These are phyloP conservation scores for Mylabris phalerata DNA, from an alignment of 1,140 invertebrate species.

Conservation along the genomic window DNA sequence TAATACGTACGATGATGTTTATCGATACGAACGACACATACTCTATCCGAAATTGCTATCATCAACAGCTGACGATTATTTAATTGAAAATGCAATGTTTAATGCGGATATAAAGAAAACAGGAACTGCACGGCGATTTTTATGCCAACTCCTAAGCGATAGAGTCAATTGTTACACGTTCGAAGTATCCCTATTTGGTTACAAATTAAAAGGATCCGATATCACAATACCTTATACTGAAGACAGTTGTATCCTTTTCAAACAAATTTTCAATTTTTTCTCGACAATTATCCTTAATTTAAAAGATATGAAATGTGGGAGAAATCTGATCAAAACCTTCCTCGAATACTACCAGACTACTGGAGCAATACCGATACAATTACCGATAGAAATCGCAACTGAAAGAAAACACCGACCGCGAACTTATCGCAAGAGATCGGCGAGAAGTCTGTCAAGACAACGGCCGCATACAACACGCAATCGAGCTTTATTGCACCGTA, in stretches of 20 bases:
- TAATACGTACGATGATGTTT: slow-evolving; percentile 92
- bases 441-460: slow-evolving; percentile 46
- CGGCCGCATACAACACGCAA: slow-evolving; percentile 49
- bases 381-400: slow-evolving; percentile 48
- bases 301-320: slow-evolving; percentile 58
- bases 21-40: slow-evolving; percentile 80
- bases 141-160: slow-evolving; percentile 60
- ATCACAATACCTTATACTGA: slow-evolving; percentile 77
- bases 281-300: slow-evolving; percentile 21
- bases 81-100: slow-evolving; percentile 74
- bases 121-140: slow-evolving; percentile 78
- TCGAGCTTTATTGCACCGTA: slow-evolving; percentile 52
- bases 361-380: slow-evolving; percentile 57
- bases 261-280: not conserved
- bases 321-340: slow-evolving; percentile 68
- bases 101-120: slow-evolving; percentile 80
- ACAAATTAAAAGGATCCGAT: slow-evolving; percentile 56
- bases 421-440: slow-evolving; percentile 45
- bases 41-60: slow-evolving; percentile 86
- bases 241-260: slow-evolving; percentile 81
- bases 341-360: slow-evolving; percentile 73
- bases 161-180: slow-evolving; percentile 78
- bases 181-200: slow-evolving; percentile 81
- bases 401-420: slow-evolving; percentile 41
- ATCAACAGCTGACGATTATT: slow-evolving; percentile 78